Evolutionary conservation across 2,888 invertebrate genomes (phyloP).

Genomic region (Loripinus fragilis): DNA sequence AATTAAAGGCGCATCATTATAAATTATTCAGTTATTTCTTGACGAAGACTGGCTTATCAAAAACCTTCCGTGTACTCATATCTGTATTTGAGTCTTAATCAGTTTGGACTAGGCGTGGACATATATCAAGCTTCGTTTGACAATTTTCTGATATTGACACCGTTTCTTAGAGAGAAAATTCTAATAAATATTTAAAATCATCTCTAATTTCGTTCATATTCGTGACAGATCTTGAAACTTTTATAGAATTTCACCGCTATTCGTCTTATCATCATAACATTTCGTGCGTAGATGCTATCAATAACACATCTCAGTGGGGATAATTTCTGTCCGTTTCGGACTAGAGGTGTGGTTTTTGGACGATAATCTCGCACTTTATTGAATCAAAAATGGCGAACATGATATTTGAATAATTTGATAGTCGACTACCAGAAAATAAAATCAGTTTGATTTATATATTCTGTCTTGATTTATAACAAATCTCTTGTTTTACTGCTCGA

Average conservation of each 20-base stretch:
- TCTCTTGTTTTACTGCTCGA: background rate
- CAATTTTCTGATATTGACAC: constrained; percentile 17
- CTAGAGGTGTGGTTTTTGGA: background rate
- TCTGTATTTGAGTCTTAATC: background rate
- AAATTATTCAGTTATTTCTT: too few relatives aligned
- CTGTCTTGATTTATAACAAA: constrained; percentile 1
- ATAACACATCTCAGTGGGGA: constrained; percentile 50
- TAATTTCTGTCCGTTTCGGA: constrained; percentile 46
- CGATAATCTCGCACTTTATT: background rate
- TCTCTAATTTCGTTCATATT: constrained; percentile 47
- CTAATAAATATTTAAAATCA: constrained; percentile 53
- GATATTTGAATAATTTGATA: constrained; percentile 5
- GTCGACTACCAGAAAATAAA: constrained; percentile 1
- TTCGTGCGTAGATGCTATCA: constrained; percentile 46
- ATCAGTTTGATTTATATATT: constrained; percentile 9
- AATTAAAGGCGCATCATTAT: too few relatives aligned
- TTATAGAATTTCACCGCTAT: constrained; percentile 47
- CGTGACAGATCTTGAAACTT: constrained; percentile 49
- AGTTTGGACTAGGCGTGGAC: background rate
- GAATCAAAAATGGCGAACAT: background rate
- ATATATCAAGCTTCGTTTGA: constrained; percentile 7
- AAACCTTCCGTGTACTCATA: too few relatives aligned
- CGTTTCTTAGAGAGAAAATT: constrained; percentile 20
- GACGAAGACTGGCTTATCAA: too few relatives aligned
- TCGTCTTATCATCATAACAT: constrained; percentile 44